phyloP scores from a whole-genome alignment of 2,113 vertebrate genomes.

The Alaudala cheleensis region DNA sequence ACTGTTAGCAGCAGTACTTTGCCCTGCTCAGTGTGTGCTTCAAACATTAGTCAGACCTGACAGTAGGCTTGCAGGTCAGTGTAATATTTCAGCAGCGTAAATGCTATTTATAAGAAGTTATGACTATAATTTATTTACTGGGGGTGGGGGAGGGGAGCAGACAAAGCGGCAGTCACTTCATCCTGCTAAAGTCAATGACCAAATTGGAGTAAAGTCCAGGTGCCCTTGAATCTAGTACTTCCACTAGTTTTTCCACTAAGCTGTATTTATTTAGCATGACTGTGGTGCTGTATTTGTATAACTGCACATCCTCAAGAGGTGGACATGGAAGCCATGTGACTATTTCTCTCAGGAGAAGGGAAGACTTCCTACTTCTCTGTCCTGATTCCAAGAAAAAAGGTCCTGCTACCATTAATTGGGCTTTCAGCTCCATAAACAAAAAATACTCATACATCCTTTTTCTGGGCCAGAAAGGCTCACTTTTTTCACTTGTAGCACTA shows the following conservation, averaged over 20 bases:
- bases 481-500: not conserved
- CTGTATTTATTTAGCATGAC: conserved; percentile 14
- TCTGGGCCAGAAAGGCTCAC: not conserved
- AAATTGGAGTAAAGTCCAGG: conserved; percentile 29
- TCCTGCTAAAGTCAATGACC: not conserved
- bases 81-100: not conserved
- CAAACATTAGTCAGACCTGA: not conserved
- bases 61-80: conserved; percentile 25
- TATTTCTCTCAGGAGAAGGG: not conserved
- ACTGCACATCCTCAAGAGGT: not conserved
- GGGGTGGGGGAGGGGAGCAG: not conserved
- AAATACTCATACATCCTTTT: not conserved
- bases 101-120: conserved; percentile 40
- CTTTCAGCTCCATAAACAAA: not conserved
- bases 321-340: not conserved
- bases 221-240: conserved; percentile 25
- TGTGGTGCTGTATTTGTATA: conserved; percentile 12
- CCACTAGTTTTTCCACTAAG: conserved; percentile 35
- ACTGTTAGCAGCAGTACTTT: conserved; percentile 11
- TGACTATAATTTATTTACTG: conserved; percentile 38
- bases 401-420: not conserved
- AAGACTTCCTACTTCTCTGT: not conserved
- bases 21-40: not conserved
- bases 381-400: not conserved
- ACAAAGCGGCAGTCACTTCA: conserved; percentile 27